Percentiles rank a stretch among this genome's conserved stretches.
Conservation (phyloP, 2,888 invertebrate genomes). For the Lasioglossum lativentre region DNA sequence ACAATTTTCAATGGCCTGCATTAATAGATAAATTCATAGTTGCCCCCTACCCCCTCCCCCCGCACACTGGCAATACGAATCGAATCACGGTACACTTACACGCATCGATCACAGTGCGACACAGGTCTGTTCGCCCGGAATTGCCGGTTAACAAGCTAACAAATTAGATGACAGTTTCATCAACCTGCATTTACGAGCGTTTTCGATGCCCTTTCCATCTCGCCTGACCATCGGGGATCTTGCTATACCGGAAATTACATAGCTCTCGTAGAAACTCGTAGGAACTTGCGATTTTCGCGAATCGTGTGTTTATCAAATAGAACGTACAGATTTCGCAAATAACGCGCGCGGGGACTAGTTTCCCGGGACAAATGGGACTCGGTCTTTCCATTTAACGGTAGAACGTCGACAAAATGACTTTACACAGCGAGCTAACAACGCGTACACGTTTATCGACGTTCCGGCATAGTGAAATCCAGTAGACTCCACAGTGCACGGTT, state of each 20-base stretch:
- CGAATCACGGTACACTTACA: slow-evolving; percentile 3
- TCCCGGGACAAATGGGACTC: neutral
- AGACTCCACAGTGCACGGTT: slow-evolving; percentile 5
- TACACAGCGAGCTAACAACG: slow-evolving; percentile 10
- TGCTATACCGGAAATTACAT: neutral
- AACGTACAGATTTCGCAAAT: neutral
- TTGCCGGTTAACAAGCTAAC: neutral
- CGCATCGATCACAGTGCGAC: neutral
- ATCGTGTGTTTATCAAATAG: neutral
- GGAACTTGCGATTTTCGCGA: neutral
- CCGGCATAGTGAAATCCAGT: neutral
- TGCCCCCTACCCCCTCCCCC: neutral
- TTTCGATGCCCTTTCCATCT: neutral
- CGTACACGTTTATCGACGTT: slow-evolving; percentile 8
- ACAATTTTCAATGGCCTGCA: neutral
- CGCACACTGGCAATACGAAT: neutral
- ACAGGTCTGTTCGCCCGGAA: neutral
- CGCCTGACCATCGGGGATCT: neutral
- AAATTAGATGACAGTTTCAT: neutral
- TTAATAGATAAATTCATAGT: slow-evolving; percentile 7
- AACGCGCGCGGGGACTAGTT: neutral
- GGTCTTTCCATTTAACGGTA: slow-evolving; percentile 2
- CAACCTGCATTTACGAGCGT: neutral
- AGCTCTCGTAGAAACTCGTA: neutral
- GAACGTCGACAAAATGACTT: slow-evolving; percentile 12